These are phyloP conservation scores for Sterrhoptilus dennistouni DNA, from an alignment of 2,113 vertebrate species.

Conservation along the genomic window DNA sequence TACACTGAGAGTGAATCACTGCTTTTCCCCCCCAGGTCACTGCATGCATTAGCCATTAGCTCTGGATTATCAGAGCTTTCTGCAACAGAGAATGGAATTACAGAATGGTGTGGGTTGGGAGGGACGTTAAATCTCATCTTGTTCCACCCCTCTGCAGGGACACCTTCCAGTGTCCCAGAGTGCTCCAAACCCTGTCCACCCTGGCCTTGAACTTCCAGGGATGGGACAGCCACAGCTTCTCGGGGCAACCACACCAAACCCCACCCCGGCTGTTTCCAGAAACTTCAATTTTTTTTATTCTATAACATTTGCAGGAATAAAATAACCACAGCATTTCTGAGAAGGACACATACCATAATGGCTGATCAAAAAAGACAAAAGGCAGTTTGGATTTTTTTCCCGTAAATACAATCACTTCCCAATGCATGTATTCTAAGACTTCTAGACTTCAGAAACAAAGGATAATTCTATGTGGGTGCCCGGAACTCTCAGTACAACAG, in stretches of 20 bases:
- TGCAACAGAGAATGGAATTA: not conserved
- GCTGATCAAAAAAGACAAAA: not conserved
- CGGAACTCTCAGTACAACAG: not conserved
- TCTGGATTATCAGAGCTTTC: not conserved
- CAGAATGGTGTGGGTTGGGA: not conserved
- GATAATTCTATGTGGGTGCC: not conserved
- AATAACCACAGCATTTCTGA: not conserved
- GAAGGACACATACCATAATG: not conserved
- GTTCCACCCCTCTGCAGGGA: not conserved
- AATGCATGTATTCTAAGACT: not conserved
- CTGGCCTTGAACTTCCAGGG: not conserved
- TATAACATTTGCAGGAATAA: not conserved
- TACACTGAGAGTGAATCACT: not conserved
- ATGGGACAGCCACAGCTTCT: not conserved
- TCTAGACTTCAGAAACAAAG: not conserved
- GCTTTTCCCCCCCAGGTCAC: too few species aligned
- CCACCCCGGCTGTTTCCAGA: not conserved
- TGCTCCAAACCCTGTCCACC: not conserved
- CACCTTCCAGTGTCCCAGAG: accelerated
- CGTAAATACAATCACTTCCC: not conserved
- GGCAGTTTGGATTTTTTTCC: not conserved
- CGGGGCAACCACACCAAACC: not conserved
- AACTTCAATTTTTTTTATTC: not conserved
- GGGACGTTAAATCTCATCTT: not conserved
- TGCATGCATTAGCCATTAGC: not conserved